Conservation (phyloP, 2,113 vertebrate genomes). For the Oreotragus oreotragus region DNA sequence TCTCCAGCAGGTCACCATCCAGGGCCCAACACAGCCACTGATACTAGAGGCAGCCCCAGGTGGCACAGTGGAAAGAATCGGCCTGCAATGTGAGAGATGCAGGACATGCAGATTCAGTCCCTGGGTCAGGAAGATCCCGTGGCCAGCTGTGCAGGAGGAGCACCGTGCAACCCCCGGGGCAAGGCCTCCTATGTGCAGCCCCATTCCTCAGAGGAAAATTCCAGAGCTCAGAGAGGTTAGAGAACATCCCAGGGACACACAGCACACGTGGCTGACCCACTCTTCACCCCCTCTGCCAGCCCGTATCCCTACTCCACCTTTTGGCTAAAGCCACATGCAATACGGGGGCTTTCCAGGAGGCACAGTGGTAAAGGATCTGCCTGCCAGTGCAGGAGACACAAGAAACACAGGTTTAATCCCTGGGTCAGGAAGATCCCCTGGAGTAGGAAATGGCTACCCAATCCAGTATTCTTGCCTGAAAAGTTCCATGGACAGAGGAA, state of each 20-base stretch:
- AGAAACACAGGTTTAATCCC: background rate
- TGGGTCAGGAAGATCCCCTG: background rate
- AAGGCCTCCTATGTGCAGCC: background rate
- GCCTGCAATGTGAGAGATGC: background rate
- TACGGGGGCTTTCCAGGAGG: background rate
- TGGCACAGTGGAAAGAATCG: background rate
- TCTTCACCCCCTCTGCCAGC: fast-evolving
- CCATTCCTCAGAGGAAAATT: background rate
- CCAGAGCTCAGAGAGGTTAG: background rate
- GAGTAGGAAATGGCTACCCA: background rate
- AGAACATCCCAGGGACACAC: background rate
- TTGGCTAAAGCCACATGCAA: background rate
- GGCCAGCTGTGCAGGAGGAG: background rate
- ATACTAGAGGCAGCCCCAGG: background rate
- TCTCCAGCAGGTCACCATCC: constrained; percentile 47
- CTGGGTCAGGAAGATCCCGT: background rate
- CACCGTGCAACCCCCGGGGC: background rate
- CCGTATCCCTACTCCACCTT: background rate
- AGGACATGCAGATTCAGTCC: background rate
- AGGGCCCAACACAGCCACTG: background rate
- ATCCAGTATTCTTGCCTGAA: background rate
- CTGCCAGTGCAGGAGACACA: background rate
- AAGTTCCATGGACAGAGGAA: background rate
- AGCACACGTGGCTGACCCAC: background rate
- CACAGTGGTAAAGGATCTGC: background rate